Base-by-base conservation (phyloP, 1,140 invertebrate species). In the Triops cancriformis region DNA sequence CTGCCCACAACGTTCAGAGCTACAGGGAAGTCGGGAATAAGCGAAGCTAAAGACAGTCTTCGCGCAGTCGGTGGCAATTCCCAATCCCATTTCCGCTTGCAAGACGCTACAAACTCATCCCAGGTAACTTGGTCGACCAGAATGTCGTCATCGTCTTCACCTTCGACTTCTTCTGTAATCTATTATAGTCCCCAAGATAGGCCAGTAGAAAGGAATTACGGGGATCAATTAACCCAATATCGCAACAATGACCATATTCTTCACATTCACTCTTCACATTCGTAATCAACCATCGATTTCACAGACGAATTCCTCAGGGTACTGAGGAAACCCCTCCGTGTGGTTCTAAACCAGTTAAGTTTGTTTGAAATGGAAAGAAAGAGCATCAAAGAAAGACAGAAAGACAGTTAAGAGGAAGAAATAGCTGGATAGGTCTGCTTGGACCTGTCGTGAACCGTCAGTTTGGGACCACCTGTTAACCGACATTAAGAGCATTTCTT, bases 21-120 rank as follows among this genome's bases (percentile, higher is more conserved):
- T 82, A 90, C 91, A 82, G 95, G 95, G 95, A 95, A 97, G 88
- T 97, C 95, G 82, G 95, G 95, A 86, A 98, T 97, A 88, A 96
- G 87, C 87, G 97, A 94, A 82, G 94, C 94, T 85, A 97, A 88
- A 81, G 94, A 97, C 83, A 90, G 91, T 87, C 94, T 90, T 89
- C 94, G 91, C 83, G 31, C 77, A 45, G 27, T 73, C 26, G 77
- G 18, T 51, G 77, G 41, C 18, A 41, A 74, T 74, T 73, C 64
- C 42, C 31, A 37, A 14, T 37, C 31, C 31, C 51, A 64, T 64
- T 18, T 64, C 51, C 51, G 51, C 51, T 18, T 64, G 18, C 23
- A 64, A 14, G 51, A 18, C 51, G 51, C 51, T 23, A 64, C 51
- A 18, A 64, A 64, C 51, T 64, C 18, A 18, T 64, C 51, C 51